A percentile compares a stretch with the other conserved stretches of the same genome.
These are phyloP conservation scores for Cydia fagiglandana DNA, from an alignment of 1,140 invertebrate species.

Conservation along the genomic window DNA sequence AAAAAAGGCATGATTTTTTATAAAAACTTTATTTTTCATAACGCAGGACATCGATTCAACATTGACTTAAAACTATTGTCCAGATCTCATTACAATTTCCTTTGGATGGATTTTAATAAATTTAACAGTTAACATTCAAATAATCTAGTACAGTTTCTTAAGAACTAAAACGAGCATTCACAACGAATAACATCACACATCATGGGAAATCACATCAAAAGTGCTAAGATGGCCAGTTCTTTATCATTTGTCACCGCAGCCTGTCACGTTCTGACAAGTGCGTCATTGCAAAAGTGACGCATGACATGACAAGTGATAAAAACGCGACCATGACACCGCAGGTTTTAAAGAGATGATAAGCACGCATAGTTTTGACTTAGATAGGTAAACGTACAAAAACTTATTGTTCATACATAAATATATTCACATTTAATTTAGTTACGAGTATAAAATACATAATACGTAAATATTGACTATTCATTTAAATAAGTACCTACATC, in stretches of 20 bases:
- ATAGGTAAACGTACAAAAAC: not conserved
- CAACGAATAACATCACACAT: not conserved
- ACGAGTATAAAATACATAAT: not conserved
- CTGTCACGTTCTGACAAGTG: too few relatives aligned
- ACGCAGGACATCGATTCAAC: conserved; percentile 10
- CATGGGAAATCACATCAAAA: not conserved
- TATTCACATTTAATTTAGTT: not conserved
- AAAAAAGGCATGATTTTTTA: not conserved
- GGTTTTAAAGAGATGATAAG: not conserved
- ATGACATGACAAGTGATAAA: too few relatives aligned
- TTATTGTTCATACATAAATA: not conserved
- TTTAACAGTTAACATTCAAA: conserved; percentile 20
- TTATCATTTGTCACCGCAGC: too few relatives aligned
- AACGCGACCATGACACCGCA: too few relatives aligned
- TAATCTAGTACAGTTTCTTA: conserved; percentile 13
- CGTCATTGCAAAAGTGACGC: too few relatives aligned
- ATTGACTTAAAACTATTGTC: conserved; percentile 30
- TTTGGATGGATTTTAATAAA: conserved; percentile 25
- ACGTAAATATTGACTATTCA: conserved; percentile 15
- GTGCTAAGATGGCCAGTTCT: too few relatives aligned
- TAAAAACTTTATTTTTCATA: conserved; percentile 19
- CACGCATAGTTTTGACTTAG: not conserved
- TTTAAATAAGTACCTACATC: conserved; percentile 7
- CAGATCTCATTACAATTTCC: not conserved
- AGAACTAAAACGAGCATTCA: not conserved